These are phyloP conservation scores for Dugesia japonica DNA, from an alignment of 2,888 invertebrate genomes.

Conservation along the genomic window DNA sequence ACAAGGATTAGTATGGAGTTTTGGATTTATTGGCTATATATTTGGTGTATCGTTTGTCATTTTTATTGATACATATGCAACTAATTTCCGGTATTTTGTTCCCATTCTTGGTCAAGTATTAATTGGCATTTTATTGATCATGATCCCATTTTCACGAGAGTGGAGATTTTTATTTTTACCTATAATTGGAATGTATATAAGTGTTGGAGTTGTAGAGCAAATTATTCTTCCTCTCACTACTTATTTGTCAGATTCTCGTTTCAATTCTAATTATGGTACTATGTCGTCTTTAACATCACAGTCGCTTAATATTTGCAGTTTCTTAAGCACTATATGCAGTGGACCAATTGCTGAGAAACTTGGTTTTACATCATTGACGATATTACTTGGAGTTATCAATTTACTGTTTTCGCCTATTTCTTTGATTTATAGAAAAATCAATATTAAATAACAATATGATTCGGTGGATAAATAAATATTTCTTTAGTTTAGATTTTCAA, in stretches of 20 bases:
- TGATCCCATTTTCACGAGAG: not conserved
- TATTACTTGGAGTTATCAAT: conserved; percentile 1
- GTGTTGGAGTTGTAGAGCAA: not conserved
- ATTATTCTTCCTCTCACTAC: not conserved
- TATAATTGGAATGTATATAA: not conserved
- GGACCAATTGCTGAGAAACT: not conserved
- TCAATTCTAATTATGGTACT: not conserved
- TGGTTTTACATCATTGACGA: not conserved
- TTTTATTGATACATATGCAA: not conserved
- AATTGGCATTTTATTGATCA: not conserved
- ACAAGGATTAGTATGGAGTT: not conserved
- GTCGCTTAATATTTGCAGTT: not conserved
- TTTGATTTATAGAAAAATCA: not conserved
- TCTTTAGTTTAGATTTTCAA: too few relatives aligned
- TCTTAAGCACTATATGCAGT: not conserved
- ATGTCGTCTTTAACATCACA: not conserved
- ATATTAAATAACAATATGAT: too few relatives aligned
- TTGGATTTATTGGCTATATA: not conserved
- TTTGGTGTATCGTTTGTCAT: not conserved
- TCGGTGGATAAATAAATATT: too few relatives aligned
- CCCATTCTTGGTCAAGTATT: not conserved
- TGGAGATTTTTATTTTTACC: conserved; percentile 14
- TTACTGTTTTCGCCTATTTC: not conserved
- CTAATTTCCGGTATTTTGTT: not conserved
- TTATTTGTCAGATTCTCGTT: not conserved